A percentile compares a stretch with the other conserved stretches of the same genome.
Evolutionary conservation across 2,113 vertebrate genomes (phyloP).

Genomic region (Peromyscus maniculatus): DNA sequence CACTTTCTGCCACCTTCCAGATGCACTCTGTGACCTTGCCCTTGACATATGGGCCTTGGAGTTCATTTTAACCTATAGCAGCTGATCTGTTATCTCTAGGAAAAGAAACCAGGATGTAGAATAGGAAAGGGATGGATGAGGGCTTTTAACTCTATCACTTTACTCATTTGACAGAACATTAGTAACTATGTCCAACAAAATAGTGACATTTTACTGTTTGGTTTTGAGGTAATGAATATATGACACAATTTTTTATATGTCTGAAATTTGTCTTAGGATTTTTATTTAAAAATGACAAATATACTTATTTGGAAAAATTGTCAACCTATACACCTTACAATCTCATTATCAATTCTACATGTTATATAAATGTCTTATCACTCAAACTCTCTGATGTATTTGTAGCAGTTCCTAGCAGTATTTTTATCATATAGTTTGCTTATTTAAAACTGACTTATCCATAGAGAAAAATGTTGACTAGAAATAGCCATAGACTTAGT

Average conservation of each 20-base stretch:
- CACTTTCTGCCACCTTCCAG: not conserved
- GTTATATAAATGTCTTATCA: not conserved
- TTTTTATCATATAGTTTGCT: not conserved
- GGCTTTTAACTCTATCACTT: not conserved
- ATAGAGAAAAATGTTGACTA: not conserved
- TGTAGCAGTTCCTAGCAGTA: not conserved
- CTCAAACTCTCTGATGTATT: not conserved
- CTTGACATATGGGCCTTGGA: not conserved
- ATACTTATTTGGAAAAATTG: not conserved
- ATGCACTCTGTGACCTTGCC: not conserved
- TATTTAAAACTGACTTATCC: conserved; percentile 25
- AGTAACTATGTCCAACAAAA: not conserved
- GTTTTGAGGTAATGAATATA: not conserved
- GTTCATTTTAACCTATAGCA: not conserved
- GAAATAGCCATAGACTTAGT: not conserved
- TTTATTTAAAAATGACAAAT: conserved; percentile 16
- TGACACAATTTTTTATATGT: not conserved
- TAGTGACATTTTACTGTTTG: not conserved
- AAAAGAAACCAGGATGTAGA: not conserved
- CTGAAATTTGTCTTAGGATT: not conserved
- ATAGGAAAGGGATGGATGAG: not conserved
- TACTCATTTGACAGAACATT: not conserved
- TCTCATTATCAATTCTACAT: not conserved
- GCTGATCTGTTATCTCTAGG: not conserved
- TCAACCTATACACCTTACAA: not conserved